Evolutionary conservation across 2,888 invertebrate genomes (phyloP).

Genomic region (Drosophila testacea): DNA sequence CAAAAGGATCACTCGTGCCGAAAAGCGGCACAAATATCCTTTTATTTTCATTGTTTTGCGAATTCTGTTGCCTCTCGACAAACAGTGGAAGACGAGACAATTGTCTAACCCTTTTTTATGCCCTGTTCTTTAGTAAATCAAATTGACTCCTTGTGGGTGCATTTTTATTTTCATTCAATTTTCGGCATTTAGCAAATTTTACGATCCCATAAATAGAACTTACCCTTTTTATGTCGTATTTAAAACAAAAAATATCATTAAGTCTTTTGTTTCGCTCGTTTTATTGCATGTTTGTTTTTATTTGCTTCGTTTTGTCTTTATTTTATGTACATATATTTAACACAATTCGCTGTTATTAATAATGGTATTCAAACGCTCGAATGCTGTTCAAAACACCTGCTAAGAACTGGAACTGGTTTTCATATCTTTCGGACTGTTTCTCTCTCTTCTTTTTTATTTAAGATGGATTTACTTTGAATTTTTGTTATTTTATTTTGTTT

Average conservation of each 20-base stretch:
- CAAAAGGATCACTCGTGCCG: conserved; percentile 58
- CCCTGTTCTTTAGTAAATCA: conserved; percentile 24
- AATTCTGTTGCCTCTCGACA: conserved; percentile 26
- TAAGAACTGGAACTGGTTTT: conserved; percentile 68
- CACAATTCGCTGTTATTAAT: conserved; percentile 68
- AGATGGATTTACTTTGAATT: conserved; percentile 20
- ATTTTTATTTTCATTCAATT: conserved; percentile 29
- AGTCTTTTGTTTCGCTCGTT: conserved; percentile 35
- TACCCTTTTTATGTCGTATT: conserved; percentile 46
- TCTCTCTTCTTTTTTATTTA: conserved; percentile 18
- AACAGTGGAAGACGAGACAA: conserved; percentile 29
- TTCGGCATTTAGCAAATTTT: conserved; percentile 52
- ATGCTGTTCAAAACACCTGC: conserved; percentile 66
- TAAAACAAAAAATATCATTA: conserved; percentile 61
- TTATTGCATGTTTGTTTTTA: conserved; percentile 46
- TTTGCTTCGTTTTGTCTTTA: conserved; percentile 22
- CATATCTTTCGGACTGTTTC: conserved; percentile 10
- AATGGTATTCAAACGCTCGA: conserved; percentile 58
- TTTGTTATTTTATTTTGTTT: conserved; percentile 36
- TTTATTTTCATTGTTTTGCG: conserved; percentile 42
- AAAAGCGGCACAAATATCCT: conserved; percentile 50
- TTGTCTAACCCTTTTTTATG: conserved; percentile 41
- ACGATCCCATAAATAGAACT: conserved; percentile 47
- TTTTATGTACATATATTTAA: conserved; percentile 47
- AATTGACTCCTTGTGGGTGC: conserved; percentile 68